A percentile compares a stretch with the other conserved stretches of the same genome.
Conservation (phyloP, 2,888 invertebrate species). For the Chelonus formosanus region DNA sequence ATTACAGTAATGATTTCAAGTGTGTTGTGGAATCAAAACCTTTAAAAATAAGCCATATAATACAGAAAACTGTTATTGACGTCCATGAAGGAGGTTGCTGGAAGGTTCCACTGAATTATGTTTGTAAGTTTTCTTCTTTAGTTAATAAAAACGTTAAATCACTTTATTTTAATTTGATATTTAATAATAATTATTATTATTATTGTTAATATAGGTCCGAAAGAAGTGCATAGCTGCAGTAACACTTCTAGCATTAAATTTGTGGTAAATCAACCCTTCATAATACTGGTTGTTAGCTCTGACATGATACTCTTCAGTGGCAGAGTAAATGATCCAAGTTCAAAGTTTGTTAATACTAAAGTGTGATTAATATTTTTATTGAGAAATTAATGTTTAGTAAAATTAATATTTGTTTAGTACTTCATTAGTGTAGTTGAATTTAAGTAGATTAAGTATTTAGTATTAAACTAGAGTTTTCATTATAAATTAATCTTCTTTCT, state of each 20-base stretch:
- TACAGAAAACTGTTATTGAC: slow-evolving; percentile 4
- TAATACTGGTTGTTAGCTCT: neutral
- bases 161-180: neutral
- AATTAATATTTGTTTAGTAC: no score
- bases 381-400: no score
- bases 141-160: neutral
- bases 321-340: slow-evolving; percentile 3
- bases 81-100: slow-evolving; percentile 3
- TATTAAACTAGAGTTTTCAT: no score
- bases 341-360: neutral
- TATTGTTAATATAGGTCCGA: neutral
- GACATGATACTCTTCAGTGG: neutral
- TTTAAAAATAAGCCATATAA: neutral
- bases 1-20: neutral
- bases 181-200: neutral
- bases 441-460: no score
- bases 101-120: neutral
- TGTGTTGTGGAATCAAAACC: neutral
- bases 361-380: no score
- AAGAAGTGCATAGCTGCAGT: neutral
- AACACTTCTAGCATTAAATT: neutral
- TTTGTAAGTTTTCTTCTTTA: neutral
- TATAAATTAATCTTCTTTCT: no score
- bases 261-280: slow-evolving; percentile 15
- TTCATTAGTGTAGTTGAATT: no score